Evolutionary conservation across 1,140 invertebrate genomes (phyloP).

Genomic region (Phocides pigmalion): DNA sequence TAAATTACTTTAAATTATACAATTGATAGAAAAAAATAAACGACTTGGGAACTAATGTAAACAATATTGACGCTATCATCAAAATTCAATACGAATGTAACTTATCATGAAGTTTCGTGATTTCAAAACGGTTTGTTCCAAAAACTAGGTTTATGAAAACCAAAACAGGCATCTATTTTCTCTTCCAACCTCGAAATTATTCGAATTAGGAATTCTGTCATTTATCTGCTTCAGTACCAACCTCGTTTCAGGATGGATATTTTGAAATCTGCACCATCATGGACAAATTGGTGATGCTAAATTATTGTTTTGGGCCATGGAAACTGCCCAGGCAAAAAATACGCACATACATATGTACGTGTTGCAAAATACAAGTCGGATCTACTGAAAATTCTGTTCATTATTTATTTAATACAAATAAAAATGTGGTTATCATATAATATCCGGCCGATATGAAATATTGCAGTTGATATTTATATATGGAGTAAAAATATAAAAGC

Average conservation of each 20-base stretch:
- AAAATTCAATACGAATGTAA: conserved; percentile 26
- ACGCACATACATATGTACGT: not conserved
- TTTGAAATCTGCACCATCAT: conserved; percentile 17
- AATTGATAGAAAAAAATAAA: conserved; percentile 28
- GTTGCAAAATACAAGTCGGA: not conserved
- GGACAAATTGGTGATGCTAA: conserved; percentile 4
- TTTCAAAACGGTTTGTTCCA: conserved; percentile 17
- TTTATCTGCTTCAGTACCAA: conserved; percentile 20
- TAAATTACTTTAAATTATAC: conserved; percentile 36
- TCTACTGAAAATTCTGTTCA: too few relatives aligned
- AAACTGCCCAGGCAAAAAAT: not conserved
- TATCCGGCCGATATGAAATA: too few relatives aligned
- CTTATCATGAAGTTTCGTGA: conserved; percentile 21
- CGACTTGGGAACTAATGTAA: conserved; percentile 16
- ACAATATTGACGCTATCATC: conserved; percentile 19
- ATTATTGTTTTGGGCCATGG: conserved; percentile 1
- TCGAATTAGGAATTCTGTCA: conserved; percentile 3
- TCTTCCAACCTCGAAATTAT: conserved; percentile 23
- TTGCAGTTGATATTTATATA: too few relatives aligned
- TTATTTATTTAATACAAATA: too few relatives aligned
- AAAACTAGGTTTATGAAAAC: conserved; percentile 9
- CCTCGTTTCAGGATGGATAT: conserved; percentile 19
- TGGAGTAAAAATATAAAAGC: too few relatives aligned
- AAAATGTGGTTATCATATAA: too few relatives aligned
- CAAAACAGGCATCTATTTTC: conserved; percentile 2